These are phyloP conservation scores for Xanthostigma xanthostigma DNA, from an alignment of 2,888 invertebrate genomes.

Conservation along the genomic window DNA sequence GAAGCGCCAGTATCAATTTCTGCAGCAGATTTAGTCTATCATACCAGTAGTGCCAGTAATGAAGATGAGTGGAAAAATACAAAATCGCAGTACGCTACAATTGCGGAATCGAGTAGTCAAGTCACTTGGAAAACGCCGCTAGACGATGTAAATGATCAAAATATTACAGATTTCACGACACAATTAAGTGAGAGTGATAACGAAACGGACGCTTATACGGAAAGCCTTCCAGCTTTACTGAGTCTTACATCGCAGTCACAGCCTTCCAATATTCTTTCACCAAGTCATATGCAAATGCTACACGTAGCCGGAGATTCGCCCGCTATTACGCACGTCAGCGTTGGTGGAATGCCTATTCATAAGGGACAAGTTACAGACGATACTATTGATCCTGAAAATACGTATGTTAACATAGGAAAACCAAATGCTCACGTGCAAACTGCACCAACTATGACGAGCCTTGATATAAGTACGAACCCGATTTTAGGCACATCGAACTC, in stretches of 20 bases:
- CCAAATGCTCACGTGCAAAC: conserved; percentile 29
- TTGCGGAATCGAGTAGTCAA: conserved; percentile 21
- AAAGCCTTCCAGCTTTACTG: no score
- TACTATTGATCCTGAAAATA: conserved; percentile 24
- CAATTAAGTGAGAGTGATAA: no score
- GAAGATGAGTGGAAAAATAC: conserved; percentile 31
- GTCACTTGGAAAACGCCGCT: conserved; percentile 23
- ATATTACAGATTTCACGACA: no score
- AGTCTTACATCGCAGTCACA: conserved; percentile 4
- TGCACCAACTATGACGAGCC: conserved; percentile 18
- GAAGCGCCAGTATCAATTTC: conserved; percentile 36
- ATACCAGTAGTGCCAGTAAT: conserved; percentile 37
- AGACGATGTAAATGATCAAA: background rate
- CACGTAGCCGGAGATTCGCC: conserved; percentile 14
- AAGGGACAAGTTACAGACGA: conserved; percentile 29
- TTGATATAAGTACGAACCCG: conserved; percentile 10
- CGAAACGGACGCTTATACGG: no score
- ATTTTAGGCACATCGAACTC: background rate
- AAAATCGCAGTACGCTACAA: conserved; percentile 15
- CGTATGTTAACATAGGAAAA: conserved; percentile 30
- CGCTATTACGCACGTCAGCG: conserved; percentile 12
- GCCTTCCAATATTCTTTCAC: conserved; percentile 11
- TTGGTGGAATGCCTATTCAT: conserved; percentile 19
- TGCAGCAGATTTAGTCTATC: conserved; percentile 48
- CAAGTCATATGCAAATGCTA: conserved; percentile 11